A percentile compares a stretch with the other conserved stretches of the same genome.
phyloP scores from a whole-genome alignment of 1,140 invertebrate species.

The Euura saliciscinereae region DNA sequence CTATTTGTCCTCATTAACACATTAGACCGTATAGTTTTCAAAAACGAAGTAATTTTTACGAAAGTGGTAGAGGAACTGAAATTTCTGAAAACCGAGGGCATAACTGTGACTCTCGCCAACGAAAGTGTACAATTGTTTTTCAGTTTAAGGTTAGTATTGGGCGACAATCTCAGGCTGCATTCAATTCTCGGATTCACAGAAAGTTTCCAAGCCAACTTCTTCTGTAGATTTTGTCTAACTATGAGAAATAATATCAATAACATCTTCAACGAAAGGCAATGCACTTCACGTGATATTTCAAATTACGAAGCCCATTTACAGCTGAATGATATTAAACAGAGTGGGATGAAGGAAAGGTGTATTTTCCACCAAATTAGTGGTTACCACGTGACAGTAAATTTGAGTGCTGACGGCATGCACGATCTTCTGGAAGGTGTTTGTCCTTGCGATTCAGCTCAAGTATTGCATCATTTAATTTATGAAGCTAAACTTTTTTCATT shows the following conservation, averaged over 20 bases:
- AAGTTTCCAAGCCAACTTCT: conserved; percentile 35
- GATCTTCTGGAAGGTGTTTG: conserved; percentile 18
- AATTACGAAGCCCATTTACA: background rate
- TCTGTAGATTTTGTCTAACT: conserved; percentile 40
- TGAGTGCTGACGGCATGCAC: background rate
- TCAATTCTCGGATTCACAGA: conserved; percentile 39
- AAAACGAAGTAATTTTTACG: conserved; percentile 34
- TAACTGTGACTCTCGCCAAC: conserved; percentile 27
- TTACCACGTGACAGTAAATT: conserved; percentile 11
- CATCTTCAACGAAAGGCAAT: conserved; percentile 28
- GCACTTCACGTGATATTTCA: conserved; percentile 26
- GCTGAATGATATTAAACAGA: background rate
- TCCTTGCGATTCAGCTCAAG: conserved; percentile 9
- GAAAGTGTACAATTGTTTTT: conserved; percentile 32
- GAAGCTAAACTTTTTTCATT: conserved; percentile 19
- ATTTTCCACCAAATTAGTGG: conserved; percentile 6
- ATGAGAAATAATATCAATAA: conserved; percentile 28
- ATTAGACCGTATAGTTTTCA: conserved; percentile 34
- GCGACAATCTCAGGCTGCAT: conserved; percentile 47
- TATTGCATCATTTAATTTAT: conserved; percentile 19
- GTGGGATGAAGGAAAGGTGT: background rate
- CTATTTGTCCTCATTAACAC: conserved; percentile 36
- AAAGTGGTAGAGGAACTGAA: conserved; percentile 37
- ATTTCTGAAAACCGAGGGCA: conserved; percentile 33
- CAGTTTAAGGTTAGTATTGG: conserved; percentile 35